Evolutionary conservation across 2,888 invertebrate species (phyloP), one percentile per base, ranked within the genome.

Genomic region (Charanyca ferruginea): DNA sequence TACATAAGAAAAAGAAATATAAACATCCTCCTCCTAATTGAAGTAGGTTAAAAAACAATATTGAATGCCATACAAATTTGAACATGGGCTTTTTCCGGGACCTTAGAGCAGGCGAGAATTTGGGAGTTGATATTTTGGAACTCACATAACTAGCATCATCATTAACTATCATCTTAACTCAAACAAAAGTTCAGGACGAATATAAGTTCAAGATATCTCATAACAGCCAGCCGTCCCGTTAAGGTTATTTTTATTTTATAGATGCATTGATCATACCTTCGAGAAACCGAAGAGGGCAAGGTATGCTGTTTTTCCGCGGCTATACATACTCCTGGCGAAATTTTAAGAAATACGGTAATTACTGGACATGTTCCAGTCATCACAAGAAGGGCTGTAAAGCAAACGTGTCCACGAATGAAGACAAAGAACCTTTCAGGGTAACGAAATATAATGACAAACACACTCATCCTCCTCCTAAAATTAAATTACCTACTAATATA

Each of bases 361-460:
- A 91, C 57, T 93, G 93, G 93, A 93, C 92, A 0, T 93, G 93
- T 67, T 93, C 93, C 11, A 92, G 90, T 73, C 93, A 93, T 52
- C 89, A 90, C 13, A 93, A 93, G 66, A 92, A 93, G 63, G 92
- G 93, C 0, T 93, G 93, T 68, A 90, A 86, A 77, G 93, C 93
- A 0, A 88, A 88, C 25, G 80, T 92, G 0, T 85, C 85, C 3
- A 91, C 92, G 0, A 84, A 87, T 18, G 89, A 92, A 73, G 62
- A 71, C 0, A 70, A 76, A 7, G 79, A 83, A 42, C 85, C 88
- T 0, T 86, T 87, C 23, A 67, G 74, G n/a, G 85, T 93, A 3
- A 85, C 82, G 2, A 85, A 87, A 59, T 83, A 74, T 47, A 73
- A 84, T 22, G 71, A 76, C 22, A 57, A 80, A 0, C 93, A 93